Evolutionary conservation across 1,140 invertebrate genomes (phyloP).

Genomic region (Habropoda laboriosa): DNA sequence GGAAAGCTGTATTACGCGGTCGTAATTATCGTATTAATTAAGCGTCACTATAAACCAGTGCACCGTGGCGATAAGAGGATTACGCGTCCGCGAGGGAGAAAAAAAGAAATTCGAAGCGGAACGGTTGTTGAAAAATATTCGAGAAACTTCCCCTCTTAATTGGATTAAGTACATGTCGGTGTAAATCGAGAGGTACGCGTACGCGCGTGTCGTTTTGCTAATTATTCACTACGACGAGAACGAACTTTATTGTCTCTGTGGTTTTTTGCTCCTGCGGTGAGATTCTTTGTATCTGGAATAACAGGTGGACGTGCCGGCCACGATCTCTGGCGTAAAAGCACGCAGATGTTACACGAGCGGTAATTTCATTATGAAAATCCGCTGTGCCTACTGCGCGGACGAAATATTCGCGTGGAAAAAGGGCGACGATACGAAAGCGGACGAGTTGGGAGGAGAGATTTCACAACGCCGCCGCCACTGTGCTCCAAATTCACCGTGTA

Average conservation of each 20-base stretch:
- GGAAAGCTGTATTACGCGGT: background rate
- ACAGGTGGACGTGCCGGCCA: too few species aligned
- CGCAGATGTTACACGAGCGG: slow-evolving; percentile 51
- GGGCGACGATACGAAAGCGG: background rate
- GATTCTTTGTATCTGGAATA: too few species aligned
- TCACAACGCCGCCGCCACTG: slow-evolving; percentile 28
- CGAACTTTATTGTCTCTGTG: too few species aligned
- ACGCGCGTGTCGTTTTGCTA: background rate
- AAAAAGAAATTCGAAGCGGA: background rate
- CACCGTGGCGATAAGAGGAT: slow-evolving; percentile 29
- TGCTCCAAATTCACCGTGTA: slow-evolving; percentile 17
- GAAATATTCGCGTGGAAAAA: background rate
- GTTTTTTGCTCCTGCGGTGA: too few species aligned
- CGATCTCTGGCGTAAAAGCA: background rate
- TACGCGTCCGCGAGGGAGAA: slow-evolving; percentile 33
- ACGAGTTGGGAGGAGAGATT: slow-evolving; percentile 14
- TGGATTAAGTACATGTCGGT: background rate
- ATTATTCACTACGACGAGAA: background rate
- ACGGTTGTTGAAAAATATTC: background rate
- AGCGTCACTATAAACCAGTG: slow-evolving; percentile 23
- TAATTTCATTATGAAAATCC: slow-evolving; percentile 71
- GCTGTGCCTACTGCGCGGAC: background rate
- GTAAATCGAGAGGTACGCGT: background rate
- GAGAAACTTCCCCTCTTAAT: background rate
- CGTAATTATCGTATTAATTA: slow-evolving; percentile 37